Evolutionary conservation across 2,888 invertebrate species (phyloP).

Genomic region (Isoperla grammatica): DNA sequence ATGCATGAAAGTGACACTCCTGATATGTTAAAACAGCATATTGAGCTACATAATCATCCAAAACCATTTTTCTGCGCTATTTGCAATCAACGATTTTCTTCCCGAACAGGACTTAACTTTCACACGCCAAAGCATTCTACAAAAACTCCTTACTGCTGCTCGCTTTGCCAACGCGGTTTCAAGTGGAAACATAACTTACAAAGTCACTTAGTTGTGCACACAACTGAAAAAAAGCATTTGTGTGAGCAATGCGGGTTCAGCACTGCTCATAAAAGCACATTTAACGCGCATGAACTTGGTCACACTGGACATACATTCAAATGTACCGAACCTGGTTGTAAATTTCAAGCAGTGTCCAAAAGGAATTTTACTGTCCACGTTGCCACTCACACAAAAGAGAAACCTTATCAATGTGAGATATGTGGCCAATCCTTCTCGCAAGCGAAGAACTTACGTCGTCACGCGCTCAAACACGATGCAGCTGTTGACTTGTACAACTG

Average conservation of each 20-base stretch:
- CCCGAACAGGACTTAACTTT: conserved; percentile 45
- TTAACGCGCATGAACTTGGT: conserved; percentile 49
- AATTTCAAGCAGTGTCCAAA: conserved; percentile 46
- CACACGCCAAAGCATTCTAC: conserved; percentile 52
- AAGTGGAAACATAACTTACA: conserved; percentile 55
- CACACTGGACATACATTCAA: conserved; percentile 50
- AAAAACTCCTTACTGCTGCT: conserved; percentile 49
- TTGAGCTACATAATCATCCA: conserved; percentile 44
- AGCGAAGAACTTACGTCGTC: conserved; percentile 48
- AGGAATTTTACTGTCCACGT: conserved; percentile 51
- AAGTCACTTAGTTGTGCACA: conserved; percentile 50
- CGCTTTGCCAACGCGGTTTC: conserved; percentile 49
- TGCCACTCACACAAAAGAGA: conserved; percentile 50
- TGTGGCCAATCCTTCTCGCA: conserved; percentile 53
- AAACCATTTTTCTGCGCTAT: conserved; percentile 50
- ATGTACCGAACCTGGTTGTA: conserved; percentile 47
- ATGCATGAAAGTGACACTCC: conserved; percentile 37
- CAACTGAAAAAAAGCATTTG: conserved; percentile 48
- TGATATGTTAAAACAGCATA: conserved; percentile 40
- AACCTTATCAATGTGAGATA: conserved; percentile 52
- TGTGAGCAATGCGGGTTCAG: conserved; percentile 55
- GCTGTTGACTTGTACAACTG: conserved; percentile 39
- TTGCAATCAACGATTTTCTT: conserved; percentile 48
- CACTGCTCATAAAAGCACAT: conserved; percentile 50
- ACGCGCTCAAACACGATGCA: conserved; percentile 40